phyloP scores from a whole-genome alignment of 2,888 invertebrate genomes.

The Stenodera caucasica region DNA sequence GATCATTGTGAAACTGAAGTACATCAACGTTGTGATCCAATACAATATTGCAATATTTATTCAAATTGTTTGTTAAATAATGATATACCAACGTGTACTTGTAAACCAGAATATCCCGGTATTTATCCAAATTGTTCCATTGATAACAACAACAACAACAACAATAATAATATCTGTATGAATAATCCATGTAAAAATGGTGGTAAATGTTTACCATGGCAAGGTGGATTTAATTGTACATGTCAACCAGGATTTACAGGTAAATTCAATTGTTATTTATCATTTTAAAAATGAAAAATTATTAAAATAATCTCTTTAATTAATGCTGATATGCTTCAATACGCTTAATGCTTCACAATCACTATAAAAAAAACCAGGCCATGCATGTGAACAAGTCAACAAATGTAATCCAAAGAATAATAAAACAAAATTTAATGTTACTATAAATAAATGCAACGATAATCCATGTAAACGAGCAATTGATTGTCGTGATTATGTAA shows the following conservation, averaged over 20 bases:
- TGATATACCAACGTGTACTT: conserved; percentile 61
- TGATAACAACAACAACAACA: conserved; percentile 52
- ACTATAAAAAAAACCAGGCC: conserved; percentile 33
- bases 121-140: conserved; percentile 54
- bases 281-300: not conserved
- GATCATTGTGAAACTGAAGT: conserved; percentile 58
- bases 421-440: conserved; percentile 41
- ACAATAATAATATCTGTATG: conserved; percentile 63
- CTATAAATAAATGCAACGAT: conserved; percentile 59
- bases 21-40: conserved; percentile 54
- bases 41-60: conserved; percentile 65
- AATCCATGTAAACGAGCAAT: conserved; percentile 65
- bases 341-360: conserved; percentile 27
- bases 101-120: conserved; percentile 67
- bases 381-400: conserved; percentile 45
- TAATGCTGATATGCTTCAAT: conserved; percentile 6
- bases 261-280: conserved; percentile 46
- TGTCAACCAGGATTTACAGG: conserved; percentile 74
- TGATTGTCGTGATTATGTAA: conserved; percentile 67
- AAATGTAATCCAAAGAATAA: conserved; percentile 59
- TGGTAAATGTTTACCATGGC: conserved; percentile 66
- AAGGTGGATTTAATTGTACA: conserved; percentile 67
- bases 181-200: conserved; percentile 75
- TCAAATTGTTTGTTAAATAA: conserved; percentile 65
- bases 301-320: not conserved